Base-by-base conservation (phyloP, 2,888 invertebrate genomes). In the Apocheima hispidaria region DNA sequence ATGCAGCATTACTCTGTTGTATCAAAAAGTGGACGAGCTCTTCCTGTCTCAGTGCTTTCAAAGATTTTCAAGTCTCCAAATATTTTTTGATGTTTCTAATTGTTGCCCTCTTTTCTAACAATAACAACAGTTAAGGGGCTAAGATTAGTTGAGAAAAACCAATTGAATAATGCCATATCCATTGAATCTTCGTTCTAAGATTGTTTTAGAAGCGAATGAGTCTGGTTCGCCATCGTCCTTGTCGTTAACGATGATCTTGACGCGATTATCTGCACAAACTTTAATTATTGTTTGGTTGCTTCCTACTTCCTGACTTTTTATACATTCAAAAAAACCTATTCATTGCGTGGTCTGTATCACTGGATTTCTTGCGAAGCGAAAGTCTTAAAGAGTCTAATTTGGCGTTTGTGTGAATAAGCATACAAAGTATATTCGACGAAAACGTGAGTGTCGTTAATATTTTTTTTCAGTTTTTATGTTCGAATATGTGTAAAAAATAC, bases 221-320 rank as follows among this genome's bases (percentile, higher is more conserved):
- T 67, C 74, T 70, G 71, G 80, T 79, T 81, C 77, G 70, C 69
- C 62, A 57, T 68, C 73, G 80, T 79, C 79, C 80, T 83, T 82
- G 81, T 81, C 78, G 77, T 79, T 81, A 78, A 70, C 65, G 68
- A 73, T 73, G 77, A 78, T 77, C 73, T 78, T 77, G 74, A 74
- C 65, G 60, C 74, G 72, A 75, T 79, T 78, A 73, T 74, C 74
- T 72, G 64, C 68, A 70, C 63, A 71, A 70, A 60, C 28, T 33
- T 66, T 65, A 73, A 61, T 68, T 63, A 73, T 74, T 70, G 58
- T 60, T 43, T 64, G 18, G 35, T 61, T 51, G 28, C 44, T 63
- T 67, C 58, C 51, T 51, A 33, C 38, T 60, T 58, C 33, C 40
- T 38, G 2, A n/a, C 36, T 14, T 36, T 40, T 41, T 41, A 23